Evolutionary conservation across 37 sponge, comb jelly and placozoan genomes (phyloP).

Genomic region (Halichondria panicea): DNA sequence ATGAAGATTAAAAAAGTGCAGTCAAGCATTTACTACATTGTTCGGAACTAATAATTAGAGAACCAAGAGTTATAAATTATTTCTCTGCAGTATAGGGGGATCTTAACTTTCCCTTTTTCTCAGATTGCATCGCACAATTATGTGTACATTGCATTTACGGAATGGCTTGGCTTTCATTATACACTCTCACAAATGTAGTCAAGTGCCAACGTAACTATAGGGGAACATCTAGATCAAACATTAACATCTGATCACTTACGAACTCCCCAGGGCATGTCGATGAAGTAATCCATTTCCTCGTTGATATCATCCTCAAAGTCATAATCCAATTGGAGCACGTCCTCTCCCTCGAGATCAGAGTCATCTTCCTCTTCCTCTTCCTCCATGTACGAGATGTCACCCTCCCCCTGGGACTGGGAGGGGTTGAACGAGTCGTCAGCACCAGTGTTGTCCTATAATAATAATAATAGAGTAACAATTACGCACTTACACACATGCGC

Average conservation of each 20-base stretch:
- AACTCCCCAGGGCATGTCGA: constrained; percentile 13
- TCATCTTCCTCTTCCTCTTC: constrained; percentile 64
- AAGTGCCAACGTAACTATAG: neutral
- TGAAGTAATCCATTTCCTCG: constrained; percentile 52
- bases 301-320: constrained; percentile 76
- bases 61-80: too few species aligned
- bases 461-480: neutral
- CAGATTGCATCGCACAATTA: too few species aligned
- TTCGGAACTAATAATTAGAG: too few species aligned
- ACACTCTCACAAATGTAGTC: neutral
- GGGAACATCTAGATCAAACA: neutral
- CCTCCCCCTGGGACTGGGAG: constrained; percentile 1
- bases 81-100: too few species aligned
- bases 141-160: neutral
- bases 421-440: neutral
- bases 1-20: too few species aligned
- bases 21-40: too few species aligned
- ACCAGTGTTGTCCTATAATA: neutral
- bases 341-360: constrained; percentile 57
- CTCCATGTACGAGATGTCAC: neutral
- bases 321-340: constrained; percentile 61
- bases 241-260: constrained; percentile 3
- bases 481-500: neutral
- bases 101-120: too few species aligned
- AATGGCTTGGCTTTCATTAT: neutral